phyloP scores from a whole-genome alignment of 2,797 vertebrate genomes.

The Sebastiscus tertius region DNA sequence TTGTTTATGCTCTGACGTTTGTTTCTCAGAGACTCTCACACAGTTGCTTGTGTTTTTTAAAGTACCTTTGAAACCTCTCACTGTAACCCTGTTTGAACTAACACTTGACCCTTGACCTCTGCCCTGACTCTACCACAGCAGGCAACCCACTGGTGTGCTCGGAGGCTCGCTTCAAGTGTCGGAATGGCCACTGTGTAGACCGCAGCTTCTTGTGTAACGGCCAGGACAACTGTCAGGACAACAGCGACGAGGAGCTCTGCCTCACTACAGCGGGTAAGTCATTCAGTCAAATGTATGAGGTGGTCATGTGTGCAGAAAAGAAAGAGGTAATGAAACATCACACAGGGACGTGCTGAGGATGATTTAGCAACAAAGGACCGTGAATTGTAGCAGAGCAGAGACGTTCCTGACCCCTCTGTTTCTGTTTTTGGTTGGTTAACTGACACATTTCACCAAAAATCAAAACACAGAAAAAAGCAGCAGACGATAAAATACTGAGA shows the following conservation, averaged over 20 bases:
- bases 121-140: slow-evolving; percentile 73
- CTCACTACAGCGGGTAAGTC: slow-evolving; percentile 90
- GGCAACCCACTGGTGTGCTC: slow-evolving; percentile 94
- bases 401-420: background rate
- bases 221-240: slow-evolving; percentile 96
- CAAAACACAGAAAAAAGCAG: background rate
- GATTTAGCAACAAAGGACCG: background rate
- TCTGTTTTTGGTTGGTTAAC: background rate
- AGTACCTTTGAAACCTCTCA: background rate
- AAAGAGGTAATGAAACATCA: background rate
- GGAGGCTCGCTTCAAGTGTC: slow-evolving; percentile 93
- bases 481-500: background rate
- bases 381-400: background rate
- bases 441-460: background rate
- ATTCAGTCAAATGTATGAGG: background rate
- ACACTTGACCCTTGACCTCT: slow-evolving; percentile 27
- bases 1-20: background rate
- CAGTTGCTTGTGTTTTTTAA: background rate
- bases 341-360: background rate
- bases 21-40: background rate
- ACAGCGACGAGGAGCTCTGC: slow-evolving; percentile 95
- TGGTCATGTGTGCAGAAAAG: background rate
- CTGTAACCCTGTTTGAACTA: background rate
- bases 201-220: slow-evolving; percentile 97
- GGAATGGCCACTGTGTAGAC: slow-evolving; percentile 95